Conservation (phyloP, 2,888 invertebrate species). For the Eupithecia dodoneata region DNA sequence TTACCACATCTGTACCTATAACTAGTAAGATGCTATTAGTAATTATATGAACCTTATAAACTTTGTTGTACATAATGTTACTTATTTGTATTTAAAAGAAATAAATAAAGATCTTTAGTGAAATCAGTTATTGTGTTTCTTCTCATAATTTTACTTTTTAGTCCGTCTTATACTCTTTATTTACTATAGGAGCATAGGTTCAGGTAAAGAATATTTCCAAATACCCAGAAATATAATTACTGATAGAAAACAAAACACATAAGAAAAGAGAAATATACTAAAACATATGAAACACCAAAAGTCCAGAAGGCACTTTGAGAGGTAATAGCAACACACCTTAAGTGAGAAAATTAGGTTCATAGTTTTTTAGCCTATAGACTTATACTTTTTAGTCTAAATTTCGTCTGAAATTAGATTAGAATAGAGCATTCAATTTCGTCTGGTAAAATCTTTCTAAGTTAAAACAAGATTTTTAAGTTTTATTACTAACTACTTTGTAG, state of each 20-base stretch:
- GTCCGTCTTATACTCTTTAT: not conserved
- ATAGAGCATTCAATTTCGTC: not conserved
- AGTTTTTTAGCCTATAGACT: too few species aligned
- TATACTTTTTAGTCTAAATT: too few species aligned
- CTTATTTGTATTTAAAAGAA: conserved; percentile 79
- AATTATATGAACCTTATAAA: conserved; percentile 56
- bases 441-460: not conserved
- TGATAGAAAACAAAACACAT: too few species aligned
- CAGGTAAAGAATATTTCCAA: conserved; percentile 67
- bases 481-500: too few species aligned
- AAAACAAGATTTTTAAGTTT: too few species aligned
- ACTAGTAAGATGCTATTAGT: conserved; percentile 56
- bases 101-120: conserved; percentile 81
- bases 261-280: too few species aligned
- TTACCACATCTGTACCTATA: conserved; percentile 45
- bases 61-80: conserved; percentile 79
- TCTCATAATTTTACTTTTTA: not conserved
- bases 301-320: not conserved
- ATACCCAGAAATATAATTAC: not conserved
- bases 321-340: not conserved
- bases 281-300: not conserved
- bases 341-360: too few species aligned
- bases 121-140: conserved; percentile 51
- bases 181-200: conserved; percentile 89
- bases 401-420: too few species aligned